A percentile compares a stretch with the other conserved stretches of the same genome.
Conservation (phyloP, 2,113 vertebrate species). For the Natator depressus region DNA sequence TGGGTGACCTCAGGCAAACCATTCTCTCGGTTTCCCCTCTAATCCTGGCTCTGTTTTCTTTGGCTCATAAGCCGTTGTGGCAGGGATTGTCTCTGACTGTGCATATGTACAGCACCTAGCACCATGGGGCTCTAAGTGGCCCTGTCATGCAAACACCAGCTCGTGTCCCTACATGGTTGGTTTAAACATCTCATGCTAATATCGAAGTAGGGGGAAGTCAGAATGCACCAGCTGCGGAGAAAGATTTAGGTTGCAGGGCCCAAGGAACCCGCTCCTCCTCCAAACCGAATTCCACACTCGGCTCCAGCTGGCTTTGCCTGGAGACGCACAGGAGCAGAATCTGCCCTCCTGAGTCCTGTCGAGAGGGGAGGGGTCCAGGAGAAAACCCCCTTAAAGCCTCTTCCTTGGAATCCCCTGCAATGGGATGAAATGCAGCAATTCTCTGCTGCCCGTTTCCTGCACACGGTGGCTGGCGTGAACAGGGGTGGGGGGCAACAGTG, state of each 20-base stretch:
- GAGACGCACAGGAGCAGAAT: not conserved
- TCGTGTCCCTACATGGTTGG: too few relatives aligned
- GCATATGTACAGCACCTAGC: not conserved
- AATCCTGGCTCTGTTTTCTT: not conserved
- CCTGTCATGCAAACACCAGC: not conserved
- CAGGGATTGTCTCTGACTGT: not conserved
- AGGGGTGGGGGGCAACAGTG: not conserved
- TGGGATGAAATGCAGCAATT: not conserved
- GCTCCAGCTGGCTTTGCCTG: too few relatives aligned
- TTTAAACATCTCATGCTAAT: not conserved
- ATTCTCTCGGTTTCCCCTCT: not conserved
- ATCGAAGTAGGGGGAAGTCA: not conserved
- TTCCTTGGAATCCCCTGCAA: not conserved
- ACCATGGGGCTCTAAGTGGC: not conserved
- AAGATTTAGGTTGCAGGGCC: not conserved
- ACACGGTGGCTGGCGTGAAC: not conserved
- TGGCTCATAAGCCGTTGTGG: too few relatives aligned
- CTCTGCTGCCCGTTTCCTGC: not conserved
- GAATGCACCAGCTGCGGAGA: not conserved
- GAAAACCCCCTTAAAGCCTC: not conserved
- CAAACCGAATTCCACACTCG: not conserved
- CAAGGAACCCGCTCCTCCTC: too few relatives aligned
- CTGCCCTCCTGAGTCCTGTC: not conserved
- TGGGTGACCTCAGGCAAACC: not conserved
- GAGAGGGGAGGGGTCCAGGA: not conserved